Evolutionary conservation across 1,140 invertebrate genomes (phyloP).

Genomic region (Cepaea nemoralis): DNA sequence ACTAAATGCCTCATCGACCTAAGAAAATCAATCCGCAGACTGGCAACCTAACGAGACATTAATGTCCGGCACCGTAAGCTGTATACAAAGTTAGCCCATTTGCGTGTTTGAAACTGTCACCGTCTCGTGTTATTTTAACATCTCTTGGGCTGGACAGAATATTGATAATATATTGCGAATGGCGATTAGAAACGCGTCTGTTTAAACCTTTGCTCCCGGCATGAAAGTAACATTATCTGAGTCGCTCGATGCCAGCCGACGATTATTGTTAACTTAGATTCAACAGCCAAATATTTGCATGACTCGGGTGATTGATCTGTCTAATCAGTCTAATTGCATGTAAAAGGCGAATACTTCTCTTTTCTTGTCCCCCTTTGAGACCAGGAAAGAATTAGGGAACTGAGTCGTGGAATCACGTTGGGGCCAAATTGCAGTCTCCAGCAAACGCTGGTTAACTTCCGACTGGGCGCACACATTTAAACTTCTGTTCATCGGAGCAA

Average conservation of each 20-base stretch:
- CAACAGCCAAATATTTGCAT: constrained; percentile 40
- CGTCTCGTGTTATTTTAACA: background rate
- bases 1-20: background rate
- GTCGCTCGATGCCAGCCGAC: background rate
- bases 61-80: background rate
- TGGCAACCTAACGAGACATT: background rate
- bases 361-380: background rate
- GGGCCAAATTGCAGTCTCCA: constrained; percentile 19
- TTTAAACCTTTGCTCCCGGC: background rate
- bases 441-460: constrained; percentile 31
- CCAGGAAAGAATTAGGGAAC: constrained; percentile 24
- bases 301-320: constrained; percentile 35
- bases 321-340: constrained; percentile 40
- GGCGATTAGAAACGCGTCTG: constrained; percentile 19
- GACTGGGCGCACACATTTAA: constrained; percentile 28
- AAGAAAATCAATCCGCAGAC: background rate
- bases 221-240: constrained; percentile 16
- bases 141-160: background rate
- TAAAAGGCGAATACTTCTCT: constrained; percentile 20
- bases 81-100: background rate
- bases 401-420: background rate
- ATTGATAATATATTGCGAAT: constrained; percentile 24
- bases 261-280: constrained; percentile 26
- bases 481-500: constrained; percentile 14
- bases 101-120: constrained; percentile 1